Percentiles rank a stretch among this genome's conserved stretches.
These are phyloP conservation scores for Orchestes rusci DNA, from an alignment of 2,888 invertebrate genomes.

Conservation along the genomic window DNA sequence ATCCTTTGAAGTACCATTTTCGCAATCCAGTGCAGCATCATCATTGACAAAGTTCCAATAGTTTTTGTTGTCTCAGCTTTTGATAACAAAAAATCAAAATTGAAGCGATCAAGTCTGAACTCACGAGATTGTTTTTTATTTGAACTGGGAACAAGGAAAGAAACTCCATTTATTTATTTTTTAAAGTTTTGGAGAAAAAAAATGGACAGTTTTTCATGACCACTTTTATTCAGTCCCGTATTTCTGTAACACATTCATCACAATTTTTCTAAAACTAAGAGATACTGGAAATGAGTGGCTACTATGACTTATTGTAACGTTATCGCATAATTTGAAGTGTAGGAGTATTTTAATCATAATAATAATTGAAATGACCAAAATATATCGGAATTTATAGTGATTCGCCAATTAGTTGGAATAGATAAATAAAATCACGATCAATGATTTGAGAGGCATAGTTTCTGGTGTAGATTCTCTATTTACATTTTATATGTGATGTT, in stretches of 20 bases:
- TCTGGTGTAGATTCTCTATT: no score
- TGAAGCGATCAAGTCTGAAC: no score
- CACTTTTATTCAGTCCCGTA: conserved; percentile 36
- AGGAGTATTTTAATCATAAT: conserved; percentile 18
- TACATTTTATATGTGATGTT: no score
- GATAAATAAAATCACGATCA: no score
- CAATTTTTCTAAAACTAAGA: conserved; percentile 32
- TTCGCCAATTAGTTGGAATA: conserved; percentile 13
- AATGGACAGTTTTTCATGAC: not conserved
- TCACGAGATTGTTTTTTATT: no score
- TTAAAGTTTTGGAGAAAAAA: not conserved
- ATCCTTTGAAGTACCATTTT: no score
- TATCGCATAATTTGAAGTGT: conserved; percentile 17
- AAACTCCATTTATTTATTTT: not conserved
- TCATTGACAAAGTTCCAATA: no score
- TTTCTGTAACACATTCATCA: conserved; percentile 36
- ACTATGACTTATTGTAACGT: conserved; percentile 22
- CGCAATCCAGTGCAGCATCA: no score
- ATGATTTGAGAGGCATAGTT: no score
- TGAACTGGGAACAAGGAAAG: no score
- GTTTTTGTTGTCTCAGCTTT: no score
- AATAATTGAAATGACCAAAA: conserved; percentile 24
- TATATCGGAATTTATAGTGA: conserved; percentile 21
- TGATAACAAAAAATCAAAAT: no score
- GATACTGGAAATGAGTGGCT: conserved; percentile 27